Base-by-base conservation (phyloP, 2,797 vertebrate species). In the Alauda arvensis region DNA sequence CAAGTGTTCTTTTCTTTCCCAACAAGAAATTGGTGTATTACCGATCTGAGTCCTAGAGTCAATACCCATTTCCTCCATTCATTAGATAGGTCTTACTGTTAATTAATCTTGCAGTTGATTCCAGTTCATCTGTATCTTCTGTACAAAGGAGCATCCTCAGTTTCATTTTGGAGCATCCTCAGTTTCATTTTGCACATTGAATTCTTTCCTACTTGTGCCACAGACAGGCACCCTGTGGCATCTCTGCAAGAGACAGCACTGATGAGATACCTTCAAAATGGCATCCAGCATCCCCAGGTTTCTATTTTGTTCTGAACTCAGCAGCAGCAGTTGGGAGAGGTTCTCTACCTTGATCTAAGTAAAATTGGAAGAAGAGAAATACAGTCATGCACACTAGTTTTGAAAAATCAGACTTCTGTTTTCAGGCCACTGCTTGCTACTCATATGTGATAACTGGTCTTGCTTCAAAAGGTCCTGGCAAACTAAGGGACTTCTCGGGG, bases 311-410 rank as follows among this genome's bases (percentile, higher is more conserved):
- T 92, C 51, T 83, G 62, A 55, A 24, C 66, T 83, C 45, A 52
- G 39, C 56, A 60, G 26, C 43, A 45, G n/a, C 45, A 72, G n/a
- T 5, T 75, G 55, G 37, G 29, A 72, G 33, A 72, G 24, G n/a
- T 65, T 89, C 28, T 65, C 28, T 77, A 10, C 11, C 23, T 56
- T 46, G 23, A 18, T 51, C 24, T 56, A 53, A 75, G 18, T 67
- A 28, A 76, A 70, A 63, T 0, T 15, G 14, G 39, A 56, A 53
- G 28, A 57, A 61, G 24, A 43, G 87, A 82, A 75, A 31, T 17
- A 29, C 0, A 34, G 31, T 48, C 39, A 51, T 0, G 0, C 20
- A 65, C 31, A 61, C 18, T 16, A 42, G 10, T 40, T 34, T 46
- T 79, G 43, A 70, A 65, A 78, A 77, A 83, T 37, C 3, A 74